Percentiles rank a stretch among this genome's conserved stretches.
phyloP scores from a whole-genome alignment of 2,113 vertebrate species.

The Anguilla japonica region DNA sequence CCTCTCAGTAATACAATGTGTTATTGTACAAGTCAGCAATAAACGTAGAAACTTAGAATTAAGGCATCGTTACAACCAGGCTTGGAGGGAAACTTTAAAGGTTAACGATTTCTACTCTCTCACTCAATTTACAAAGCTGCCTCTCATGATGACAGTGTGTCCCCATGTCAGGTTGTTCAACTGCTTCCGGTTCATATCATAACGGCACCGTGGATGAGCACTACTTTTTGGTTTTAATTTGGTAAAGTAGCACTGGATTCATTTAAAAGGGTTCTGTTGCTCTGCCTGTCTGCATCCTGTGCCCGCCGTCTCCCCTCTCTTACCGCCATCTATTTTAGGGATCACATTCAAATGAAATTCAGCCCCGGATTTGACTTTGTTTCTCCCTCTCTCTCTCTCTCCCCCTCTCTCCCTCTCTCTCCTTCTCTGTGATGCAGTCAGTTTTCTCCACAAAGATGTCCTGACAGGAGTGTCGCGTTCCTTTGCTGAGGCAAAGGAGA shows the following conservation, averaged over 20 bases:
- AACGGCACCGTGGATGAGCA: not conserved
- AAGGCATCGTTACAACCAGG: too few relatives aligned
- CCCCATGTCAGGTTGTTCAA: too few relatives aligned
- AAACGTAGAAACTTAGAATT: not conserved
- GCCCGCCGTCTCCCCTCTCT: not conserved
- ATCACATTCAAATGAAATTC: constrained; percentile 14
- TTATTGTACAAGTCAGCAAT: not conserved
- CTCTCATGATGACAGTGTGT: too few relatives aligned
- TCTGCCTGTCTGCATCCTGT: not conserved
- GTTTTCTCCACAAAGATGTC: not conserved
- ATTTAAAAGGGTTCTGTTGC: not conserved
- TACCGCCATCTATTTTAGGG: constrained; percentile 18
- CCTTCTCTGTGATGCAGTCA: not conserved
- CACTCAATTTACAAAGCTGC: too few relatives aligned
- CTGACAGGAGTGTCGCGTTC: not conserved
- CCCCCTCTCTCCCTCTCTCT: not conserved
- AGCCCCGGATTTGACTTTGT: constrained; percentile 22
- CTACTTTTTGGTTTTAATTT: not conserved
- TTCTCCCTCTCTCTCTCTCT: not conserved
- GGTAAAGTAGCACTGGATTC: not conserved
- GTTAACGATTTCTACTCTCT: too few relatives aligned
- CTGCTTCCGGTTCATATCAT: not conserved
- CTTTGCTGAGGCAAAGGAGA: not conserved
- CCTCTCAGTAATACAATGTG: too few relatives aligned
- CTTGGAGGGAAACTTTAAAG: too few relatives aligned